Base-by-base conservation (phyloP, 2,888 invertebrate species). In the Microdon myrmicae region DNA sequence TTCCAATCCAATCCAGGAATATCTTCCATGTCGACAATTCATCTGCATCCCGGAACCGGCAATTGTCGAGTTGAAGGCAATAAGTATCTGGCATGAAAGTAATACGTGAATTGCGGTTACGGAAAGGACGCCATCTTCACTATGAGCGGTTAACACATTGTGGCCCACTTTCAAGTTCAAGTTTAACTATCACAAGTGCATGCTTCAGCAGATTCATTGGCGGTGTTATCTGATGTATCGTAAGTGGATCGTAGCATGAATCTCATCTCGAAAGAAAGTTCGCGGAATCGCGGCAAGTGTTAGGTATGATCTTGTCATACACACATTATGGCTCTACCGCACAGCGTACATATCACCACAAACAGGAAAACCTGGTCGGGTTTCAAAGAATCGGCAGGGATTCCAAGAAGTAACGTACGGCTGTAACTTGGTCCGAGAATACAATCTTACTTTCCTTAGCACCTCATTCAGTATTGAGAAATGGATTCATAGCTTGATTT, bases 151-250 rank as follows among this genome's bases (percentile, higher is more conserved):
- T 38, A 48, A 38, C 48, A 45, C 41, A 48, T 35, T 39, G 28
- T 61, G 55, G 19, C 34, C 55, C 38, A 61, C 60, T 61, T 61
- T 55, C 47, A 55, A 61, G 48, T 61, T 61, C 55, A 61, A 61
- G 55, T 56, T 60, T 61, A 55, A 23, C 49, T 23, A 14, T 32
- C 38, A 25, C 48, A 49, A 55, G 32, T 55, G 54, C 25, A 48
- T 9, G 26, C 13, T 32, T 12, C 41, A 32, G 26, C 26, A 13
- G n/a, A n/a, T n/a, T 23, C 44, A 39, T 20, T 20, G 29, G 25
- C 14, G 4, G n/a, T n/a, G n/a, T n/a, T n/a, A n/a, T n/a, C n/a
- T n/a, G 34, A 20, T 16, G 23, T n/a, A 43, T 32, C 26, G 45
- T 44, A 23, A 19, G 34, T 28, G 19, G 17, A 16, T 13, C 32